Percentiles rank a stretch among this genome's conserved stretches.
These are phyloP conservation scores for Crotalus horridus DNA, from an alignment of 2,113 vertebrate genomes.

Conservation along the genomic window DNA sequence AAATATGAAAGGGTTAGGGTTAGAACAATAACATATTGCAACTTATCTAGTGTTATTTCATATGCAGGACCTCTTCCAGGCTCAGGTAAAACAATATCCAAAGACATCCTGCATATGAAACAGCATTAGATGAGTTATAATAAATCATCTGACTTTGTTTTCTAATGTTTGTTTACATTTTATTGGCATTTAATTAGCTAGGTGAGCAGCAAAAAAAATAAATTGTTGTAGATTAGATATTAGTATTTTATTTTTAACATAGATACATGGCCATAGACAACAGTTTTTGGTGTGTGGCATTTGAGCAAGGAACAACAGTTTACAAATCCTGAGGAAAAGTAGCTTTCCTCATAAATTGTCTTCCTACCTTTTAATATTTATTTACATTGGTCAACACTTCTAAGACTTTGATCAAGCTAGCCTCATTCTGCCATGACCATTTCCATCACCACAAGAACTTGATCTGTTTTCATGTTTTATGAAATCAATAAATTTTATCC, in stretches of 20 bases:
- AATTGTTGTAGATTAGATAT: slow-evolving; percentile 22
- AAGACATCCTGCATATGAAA: slow-evolving; percentile 2
- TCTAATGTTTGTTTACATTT: slow-evolving; percentile 13
- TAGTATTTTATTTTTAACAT: neutral
- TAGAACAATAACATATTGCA: neutral
- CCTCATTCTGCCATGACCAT: slow-evolving; percentile 76
- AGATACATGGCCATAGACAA: slow-evolving; percentile 29
- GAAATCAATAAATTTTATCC: slow-evolving; percentile 79
- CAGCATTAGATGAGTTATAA: neutral
- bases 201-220: neutral
- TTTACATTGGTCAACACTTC: slow-evolving; percentile 52
- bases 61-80: neutral
- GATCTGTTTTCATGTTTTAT: slow-evolving; percentile 77
- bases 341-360: slow-evolving; percentile 27
- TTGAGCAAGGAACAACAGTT: slow-evolving; percentile 31
- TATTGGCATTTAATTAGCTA: slow-evolving; percentile 3
- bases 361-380: slow-evolving; percentile 46
- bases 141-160: slow-evolving; percentile 8
- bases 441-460: slow-evolving; percentile 76
- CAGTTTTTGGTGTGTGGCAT: slow-evolving; percentile 38
- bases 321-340: slow-evolving; percentile 28
- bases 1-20: neutral
- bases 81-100: neutral
- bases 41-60: neutral
- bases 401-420: slow-evolving; percentile 52